phyloP scores from a whole-genome alignment of 2,888 invertebrate genomes.

The Protophormia terraenovae region DNA sequence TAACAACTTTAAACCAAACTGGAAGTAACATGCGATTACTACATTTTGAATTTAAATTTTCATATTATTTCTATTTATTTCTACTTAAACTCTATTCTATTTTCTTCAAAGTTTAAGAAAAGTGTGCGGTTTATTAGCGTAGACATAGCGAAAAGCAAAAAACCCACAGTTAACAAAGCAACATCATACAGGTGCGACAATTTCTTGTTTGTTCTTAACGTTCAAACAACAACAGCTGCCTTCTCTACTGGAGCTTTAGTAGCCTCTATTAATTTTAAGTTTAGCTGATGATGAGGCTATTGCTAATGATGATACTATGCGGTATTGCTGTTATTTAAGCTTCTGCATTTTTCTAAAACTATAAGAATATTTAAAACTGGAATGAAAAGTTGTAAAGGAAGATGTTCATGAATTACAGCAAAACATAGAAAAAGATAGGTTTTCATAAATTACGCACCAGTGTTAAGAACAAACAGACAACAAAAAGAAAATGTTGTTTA shows the following conservation, averaged over 20 bases:
- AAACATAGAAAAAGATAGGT: too few species aligned
- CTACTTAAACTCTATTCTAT: background rate
- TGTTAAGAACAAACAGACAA: conserved; percentile 42
- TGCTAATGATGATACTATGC: conserved; percentile 25
- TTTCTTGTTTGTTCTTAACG: conserved; percentile 59
- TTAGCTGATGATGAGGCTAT: conserved; percentile 4
- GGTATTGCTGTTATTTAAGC: conserved; percentile 26
- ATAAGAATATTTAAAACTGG: background rate
- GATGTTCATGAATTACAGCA: too few species aligned
- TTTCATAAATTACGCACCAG: conserved; percentile 62
- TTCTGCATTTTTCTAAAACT: background rate
- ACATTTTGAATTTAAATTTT: conserved; percentile 31
- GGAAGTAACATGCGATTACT: conserved; percentile 47
- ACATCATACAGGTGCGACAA: conserved; percentile 64
- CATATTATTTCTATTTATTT: background rate
- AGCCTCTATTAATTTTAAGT: conserved; percentile 1
- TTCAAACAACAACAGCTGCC: conserved; percentile 23
- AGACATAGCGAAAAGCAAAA: background rate
- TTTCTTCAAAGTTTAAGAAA: conserved; percentile 15
- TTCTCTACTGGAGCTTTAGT: conserved; percentile 21
- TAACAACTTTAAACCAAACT: conserved; percentile 31
- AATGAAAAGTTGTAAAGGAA: conserved; percentile 22
- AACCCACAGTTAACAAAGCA: background rate
- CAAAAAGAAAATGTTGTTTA: conserved; percentile 1
- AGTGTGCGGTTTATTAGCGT: conserved; percentile 54